Percentiles rank a stretch among this genome's conserved stretches.
These are phyloP conservation scores for Eristalis pertinax DNA, from an alignment of 2,888 invertebrate species.

Conservation along the genomic window DNA sequence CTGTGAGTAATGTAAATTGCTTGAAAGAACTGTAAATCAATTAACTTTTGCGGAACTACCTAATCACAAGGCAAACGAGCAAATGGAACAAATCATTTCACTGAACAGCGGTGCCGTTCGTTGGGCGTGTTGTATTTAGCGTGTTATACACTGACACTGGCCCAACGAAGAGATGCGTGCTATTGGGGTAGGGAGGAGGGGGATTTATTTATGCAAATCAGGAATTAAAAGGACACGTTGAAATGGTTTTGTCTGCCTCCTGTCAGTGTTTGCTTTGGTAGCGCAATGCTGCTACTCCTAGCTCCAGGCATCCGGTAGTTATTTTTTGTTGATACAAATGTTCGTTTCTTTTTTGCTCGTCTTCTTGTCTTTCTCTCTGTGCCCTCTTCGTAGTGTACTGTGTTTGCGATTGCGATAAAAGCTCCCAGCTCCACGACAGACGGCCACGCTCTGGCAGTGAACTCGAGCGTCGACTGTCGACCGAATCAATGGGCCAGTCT, in stretches of 20 bases:
- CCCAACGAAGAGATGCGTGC: not conserved
- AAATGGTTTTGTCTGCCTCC: slow-evolving; percentile 73
- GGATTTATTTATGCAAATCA: slow-evolving; percentile 72
- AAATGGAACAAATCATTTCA: slow-evolving; percentile 64
- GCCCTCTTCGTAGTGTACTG: not conserved
- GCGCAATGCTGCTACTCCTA: slow-evolving; percentile 65
- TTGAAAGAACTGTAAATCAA: slow-evolving; percentile 68
- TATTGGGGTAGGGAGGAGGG: slow-evolving; percentile 57
- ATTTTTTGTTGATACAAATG: slow-evolving; percentile 71
- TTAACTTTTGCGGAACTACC: slow-evolving; percentile 63
- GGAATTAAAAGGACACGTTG: slow-evolving; percentile 72
- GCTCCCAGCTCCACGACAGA: slow-evolving; percentile 48
- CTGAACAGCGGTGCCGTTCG: slow-evolving; percentile 3
- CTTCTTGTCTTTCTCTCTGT: slow-evolving; percentile 11
- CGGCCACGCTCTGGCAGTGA: slow-evolving; percentile 60
- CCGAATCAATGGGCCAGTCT: slow-evolving; percentile 40
- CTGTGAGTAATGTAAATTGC: slow-evolving; percentile 63
- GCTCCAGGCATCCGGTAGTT: slow-evolving; percentile 69
- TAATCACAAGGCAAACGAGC: slow-evolving; percentile 66
- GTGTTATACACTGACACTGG: not conserved
- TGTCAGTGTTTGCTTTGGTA: slow-evolving; percentile 71
- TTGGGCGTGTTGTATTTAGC: not conserved
- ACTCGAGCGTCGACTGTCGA: slow-evolving; percentile 39
- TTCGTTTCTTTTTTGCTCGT: slow-evolving; percentile 32
- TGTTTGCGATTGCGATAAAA: slow-evolving; percentile 71